Percentiles rank a stretch among this genome's conserved stretches.
Evolutionary conservation across 2,797 vertebrate genomes (phyloP).

Genomic region (Merluccius polli): DNA sequence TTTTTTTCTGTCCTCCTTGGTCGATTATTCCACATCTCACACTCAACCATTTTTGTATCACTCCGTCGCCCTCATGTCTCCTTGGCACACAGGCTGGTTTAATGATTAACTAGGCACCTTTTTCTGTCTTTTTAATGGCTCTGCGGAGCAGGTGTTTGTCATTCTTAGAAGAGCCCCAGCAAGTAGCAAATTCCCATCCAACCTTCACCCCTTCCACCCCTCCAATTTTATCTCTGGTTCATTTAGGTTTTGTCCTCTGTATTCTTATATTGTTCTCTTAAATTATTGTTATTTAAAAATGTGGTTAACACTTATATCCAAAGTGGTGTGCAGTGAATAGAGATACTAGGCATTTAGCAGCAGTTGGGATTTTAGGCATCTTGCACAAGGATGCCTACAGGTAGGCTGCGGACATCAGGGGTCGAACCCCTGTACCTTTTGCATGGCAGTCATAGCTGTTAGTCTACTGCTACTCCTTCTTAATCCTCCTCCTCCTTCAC

Average conservation of each 20-base stretch:
- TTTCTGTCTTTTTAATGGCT: background rate
- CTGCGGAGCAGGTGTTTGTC: background rate
- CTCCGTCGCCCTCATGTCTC: background rate
- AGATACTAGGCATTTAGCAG: background rate
- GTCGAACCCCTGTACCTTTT: background rate
- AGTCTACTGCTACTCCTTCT: slow-evolving; percentile 8
- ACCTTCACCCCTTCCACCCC: background rate
- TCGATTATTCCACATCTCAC: background rate
- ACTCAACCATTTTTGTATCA: background rate
- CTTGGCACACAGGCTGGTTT: slow-evolving; percentile 1
- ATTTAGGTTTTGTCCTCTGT: background rate
- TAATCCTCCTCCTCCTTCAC: slow-evolving; percentile 1
- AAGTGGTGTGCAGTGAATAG: background rate
- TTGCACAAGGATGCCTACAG: background rate
- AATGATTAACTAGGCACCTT: background rate
- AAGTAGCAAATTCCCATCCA: background rate
- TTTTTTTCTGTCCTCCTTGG: background rate
- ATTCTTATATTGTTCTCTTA: background rate
- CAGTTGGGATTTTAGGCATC: background rate
- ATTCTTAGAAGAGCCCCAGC: background rate
- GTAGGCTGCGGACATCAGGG: background rate
- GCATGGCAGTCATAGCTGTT: background rate
- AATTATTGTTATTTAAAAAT: background rate
- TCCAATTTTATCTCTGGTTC: background rate
- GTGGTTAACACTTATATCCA: background rate